Percentiles rank a stretch among this genome's conserved stretches.
Evolutionary conservation across 2,797 vertebrate genomes (phyloP).

Genomic region (Percopsis omiscomaycus): DNA sequence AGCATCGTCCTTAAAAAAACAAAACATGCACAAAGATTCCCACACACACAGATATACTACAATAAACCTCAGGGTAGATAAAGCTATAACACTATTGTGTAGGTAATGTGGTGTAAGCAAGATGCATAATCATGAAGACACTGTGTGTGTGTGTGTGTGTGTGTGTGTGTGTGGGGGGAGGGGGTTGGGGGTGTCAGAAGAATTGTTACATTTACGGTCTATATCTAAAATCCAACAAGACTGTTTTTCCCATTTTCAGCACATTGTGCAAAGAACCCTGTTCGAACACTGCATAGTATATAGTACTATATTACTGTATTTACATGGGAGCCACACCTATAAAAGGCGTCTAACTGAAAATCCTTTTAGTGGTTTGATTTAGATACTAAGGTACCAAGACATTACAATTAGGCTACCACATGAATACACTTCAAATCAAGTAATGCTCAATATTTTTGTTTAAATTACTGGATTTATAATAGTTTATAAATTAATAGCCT

Average conservation of each 20-base stretch:
- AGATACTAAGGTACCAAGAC: too few relatives aligned
- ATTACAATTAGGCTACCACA: too few relatives aligned
- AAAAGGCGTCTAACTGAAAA: not conserved
- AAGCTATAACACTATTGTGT: constrained; percentile 54
- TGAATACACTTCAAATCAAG: too few relatives aligned
- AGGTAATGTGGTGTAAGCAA: constrained; percentile 58
- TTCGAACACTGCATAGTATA: not conserved
- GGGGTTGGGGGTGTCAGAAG: constrained; percentile 15
- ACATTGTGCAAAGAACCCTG: constrained; percentile 5
- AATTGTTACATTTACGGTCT: constrained; percentile 40
- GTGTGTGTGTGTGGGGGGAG: not conserved
- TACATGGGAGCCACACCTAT: not conserved
- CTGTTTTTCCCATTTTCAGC: constrained; percentile 14
- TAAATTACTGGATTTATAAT: too few relatives aligned
- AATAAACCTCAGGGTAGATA: constrained; percentile 29
- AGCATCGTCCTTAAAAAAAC: constrained; percentile 23
- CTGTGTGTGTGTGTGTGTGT: constrained; percentile 38
- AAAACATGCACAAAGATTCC: too few relatives aligned
- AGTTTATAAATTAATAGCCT: too few relatives aligned
- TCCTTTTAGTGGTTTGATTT: too few relatives aligned
- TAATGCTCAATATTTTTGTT: too few relatives aligned
- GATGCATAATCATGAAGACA: constrained; percentile 25
- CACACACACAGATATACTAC: constrained; percentile 37
- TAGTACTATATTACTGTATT: not conserved
- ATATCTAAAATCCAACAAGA: constrained; percentile 44